These are phyloP conservation scores for Agrilus cyanescens DNA, from an alignment of 2,888 invertebrate species.

Conservation along the genomic window DNA sequence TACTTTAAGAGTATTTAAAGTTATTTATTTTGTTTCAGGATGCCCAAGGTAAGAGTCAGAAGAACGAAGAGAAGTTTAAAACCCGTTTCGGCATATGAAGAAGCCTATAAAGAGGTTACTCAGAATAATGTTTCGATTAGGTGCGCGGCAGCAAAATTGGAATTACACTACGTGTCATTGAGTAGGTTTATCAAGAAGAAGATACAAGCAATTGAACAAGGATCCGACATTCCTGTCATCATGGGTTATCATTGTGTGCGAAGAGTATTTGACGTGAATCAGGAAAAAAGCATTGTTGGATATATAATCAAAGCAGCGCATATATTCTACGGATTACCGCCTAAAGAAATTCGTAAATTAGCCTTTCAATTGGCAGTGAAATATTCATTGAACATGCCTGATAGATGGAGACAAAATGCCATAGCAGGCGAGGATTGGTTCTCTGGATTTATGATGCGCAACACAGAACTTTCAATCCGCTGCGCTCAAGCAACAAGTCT, in stretches of 20 bases:
- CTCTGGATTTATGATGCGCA: slow-evolving; percentile 2
- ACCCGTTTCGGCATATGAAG: background rate
- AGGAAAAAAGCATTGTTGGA: slow-evolving; percentile 2
- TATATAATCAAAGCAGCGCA: background rate
- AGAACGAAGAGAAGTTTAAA: too few relatives aligned
- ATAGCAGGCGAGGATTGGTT: slow-evolving; percentile 7
- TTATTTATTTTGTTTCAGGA: too few relatives aligned
- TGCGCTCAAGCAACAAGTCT: too few relatives aligned
- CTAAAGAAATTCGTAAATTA: slow-evolving; percentile 1
- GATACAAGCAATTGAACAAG: slow-evolving; percentile 6
- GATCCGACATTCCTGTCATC: slow-evolving; percentile 3
- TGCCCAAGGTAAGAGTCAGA: too few relatives aligned
- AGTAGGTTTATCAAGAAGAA: slow-evolving; percentile 5
- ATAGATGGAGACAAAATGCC: too few relatives aligned
- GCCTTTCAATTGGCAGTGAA: slow-evolving; percentile 1
- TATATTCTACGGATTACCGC: background rate
- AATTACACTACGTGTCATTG: slow-evolving; percentile 3
- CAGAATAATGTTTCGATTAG: background rate
- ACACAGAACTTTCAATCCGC: too few relatives aligned
- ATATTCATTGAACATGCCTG: background rate
- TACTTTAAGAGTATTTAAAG: too few relatives aligned
- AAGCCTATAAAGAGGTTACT: background rate
- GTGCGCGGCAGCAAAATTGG: background rate
- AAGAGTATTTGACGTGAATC: slow-evolving; percentile 3
- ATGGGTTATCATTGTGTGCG: slow-evolving; percentile 7